Evolutionary conservation across 2,113 vertebrate genomes (phyloP).

Genomic region (Pseudopipra pipra): DNA sequence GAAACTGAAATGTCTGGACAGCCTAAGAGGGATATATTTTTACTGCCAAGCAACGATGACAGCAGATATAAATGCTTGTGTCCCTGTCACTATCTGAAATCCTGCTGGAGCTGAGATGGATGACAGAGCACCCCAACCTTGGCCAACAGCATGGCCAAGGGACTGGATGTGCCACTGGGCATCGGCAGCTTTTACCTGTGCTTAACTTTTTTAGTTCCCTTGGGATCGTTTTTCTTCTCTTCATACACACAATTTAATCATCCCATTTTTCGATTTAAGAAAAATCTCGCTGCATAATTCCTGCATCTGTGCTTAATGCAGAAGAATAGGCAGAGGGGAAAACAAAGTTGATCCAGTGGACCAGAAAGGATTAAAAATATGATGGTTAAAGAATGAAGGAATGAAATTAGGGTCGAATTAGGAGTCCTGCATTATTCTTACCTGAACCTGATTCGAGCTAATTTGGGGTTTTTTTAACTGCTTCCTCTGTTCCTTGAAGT

Average conservation of each 20-base stretch:
- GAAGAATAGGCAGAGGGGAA: background rate
- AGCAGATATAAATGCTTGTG: background rate
- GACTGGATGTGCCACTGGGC: background rate
- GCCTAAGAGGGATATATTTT: background rate
- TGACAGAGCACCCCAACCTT: background rate
- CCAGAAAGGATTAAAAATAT: background rate
- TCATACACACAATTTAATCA: background rate
- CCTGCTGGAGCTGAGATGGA: background rate
- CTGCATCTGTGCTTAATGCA: background rate
- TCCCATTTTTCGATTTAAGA: background rate
- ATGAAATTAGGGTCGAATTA: background rate
- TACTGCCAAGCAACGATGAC: background rate
- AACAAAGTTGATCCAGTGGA: background rate
- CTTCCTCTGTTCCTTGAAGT: background rate
- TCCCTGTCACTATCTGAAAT: background rate
- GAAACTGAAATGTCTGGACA: background rate
- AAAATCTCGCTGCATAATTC: background rate
- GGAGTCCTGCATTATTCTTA: background rate
- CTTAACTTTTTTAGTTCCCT: background rate
- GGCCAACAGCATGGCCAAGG: background rate
- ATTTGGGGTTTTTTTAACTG: background rate
- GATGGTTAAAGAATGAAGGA: background rate
- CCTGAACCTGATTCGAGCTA: background rate
- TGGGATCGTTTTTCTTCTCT: background rate
- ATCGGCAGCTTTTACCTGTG: background rate